Evolutionary conservation across 2,888 invertebrate species (phyloP).

Genomic region (Clitarchus hookeri): DNA sequence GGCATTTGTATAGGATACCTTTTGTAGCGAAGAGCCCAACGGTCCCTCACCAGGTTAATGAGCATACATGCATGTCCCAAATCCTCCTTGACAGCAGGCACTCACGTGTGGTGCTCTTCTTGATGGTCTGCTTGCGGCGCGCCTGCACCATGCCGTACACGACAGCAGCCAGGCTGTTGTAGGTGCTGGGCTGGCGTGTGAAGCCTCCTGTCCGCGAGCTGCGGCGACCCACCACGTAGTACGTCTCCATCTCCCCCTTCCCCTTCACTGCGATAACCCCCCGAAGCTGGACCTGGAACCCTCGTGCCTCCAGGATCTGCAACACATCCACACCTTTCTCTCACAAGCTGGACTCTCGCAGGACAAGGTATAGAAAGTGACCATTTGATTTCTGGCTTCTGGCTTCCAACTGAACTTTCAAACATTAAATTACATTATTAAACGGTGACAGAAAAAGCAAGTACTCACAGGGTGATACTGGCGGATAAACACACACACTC

Average conservation of each 20-base stretch:
- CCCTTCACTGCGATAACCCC: slow-evolving; percentile 91
- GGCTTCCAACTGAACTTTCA: background rate
- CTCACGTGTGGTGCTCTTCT: slow-evolving; percentile 38
- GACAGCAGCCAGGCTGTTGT: slow-evolving; percentile 81
- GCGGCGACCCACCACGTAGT: slow-evolving; percentile 76
- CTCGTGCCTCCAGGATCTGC: slow-evolving; percentile 74
- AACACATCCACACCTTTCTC: slow-evolving; percentile 30
- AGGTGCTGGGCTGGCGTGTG: slow-evolving; percentile 70
- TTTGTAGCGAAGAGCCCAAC: too few species aligned
- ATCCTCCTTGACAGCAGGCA: background rate
- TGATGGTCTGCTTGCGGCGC: slow-evolving; percentile 68
- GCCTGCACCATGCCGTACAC: slow-evolving; percentile 90
- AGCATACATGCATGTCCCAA: too few species aligned
- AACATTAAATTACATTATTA: background rate
- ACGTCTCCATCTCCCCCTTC: slow-evolving; percentile 96
- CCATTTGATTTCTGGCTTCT: too few species aligned
- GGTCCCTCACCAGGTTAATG: too few species aligned
- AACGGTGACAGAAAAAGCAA: too few species aligned
- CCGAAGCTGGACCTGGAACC: slow-evolving; percentile 75
- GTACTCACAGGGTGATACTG: too few species aligned
- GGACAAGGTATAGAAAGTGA: too few species aligned
- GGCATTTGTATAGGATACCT: too few species aligned
- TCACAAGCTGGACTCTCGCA: background rate
- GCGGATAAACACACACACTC: too few species aligned
- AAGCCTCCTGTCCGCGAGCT: slow-evolving; percentile 62